These are phyloP conservation scores for Heliconius nattereri DNA, from an alignment of 1,140 invertebrate genomes.

Conservation along the genomic window DNA sequence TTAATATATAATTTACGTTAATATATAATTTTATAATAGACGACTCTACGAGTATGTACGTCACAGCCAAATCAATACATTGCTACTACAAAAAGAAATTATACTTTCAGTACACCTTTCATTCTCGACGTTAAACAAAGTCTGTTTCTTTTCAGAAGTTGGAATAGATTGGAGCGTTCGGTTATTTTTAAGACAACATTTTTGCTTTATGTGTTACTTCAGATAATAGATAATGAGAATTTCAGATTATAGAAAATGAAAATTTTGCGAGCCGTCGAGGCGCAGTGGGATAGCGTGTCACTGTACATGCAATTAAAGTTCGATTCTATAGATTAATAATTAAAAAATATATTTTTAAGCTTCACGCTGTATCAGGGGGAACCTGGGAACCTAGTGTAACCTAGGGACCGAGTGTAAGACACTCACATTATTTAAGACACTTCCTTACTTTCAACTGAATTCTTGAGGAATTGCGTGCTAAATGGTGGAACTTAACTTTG, in stretches of 20 bases:
- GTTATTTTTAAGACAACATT: background rate
- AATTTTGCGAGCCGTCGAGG: too few species aligned
- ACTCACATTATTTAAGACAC: background rate
- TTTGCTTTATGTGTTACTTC: too few species aligned
- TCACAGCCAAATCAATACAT: background rate
- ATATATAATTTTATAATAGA: too few species aligned
- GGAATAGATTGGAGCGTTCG: slow-evolving; percentile 25
- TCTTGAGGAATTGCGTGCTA: background rate
- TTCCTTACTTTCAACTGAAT: background rate
- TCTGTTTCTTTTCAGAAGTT: slow-evolving; percentile 30
- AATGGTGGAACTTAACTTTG: background rate
- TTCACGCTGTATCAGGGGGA: too few species aligned
- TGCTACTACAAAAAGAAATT: background rate
- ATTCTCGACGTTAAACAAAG: background rate
- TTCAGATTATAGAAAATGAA: too few species aligned
- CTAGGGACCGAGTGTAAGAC: background rate
- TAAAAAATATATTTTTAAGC: too few species aligned
- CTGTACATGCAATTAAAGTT: too few species aligned
- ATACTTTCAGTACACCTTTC: background rate
- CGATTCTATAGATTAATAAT: too few species aligned
- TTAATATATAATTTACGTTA: too few species aligned
- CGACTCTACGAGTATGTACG: background rate
- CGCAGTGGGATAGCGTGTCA: too few species aligned
- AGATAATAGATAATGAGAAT: too few species aligned
- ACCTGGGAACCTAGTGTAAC: too few species aligned